A percentile compares a stretch with the other conserved stretches of the same genome.
phyloP scores from a whole-genome alignment of 2,797 vertebrate species.

The Florisuga fusca region DNA sequence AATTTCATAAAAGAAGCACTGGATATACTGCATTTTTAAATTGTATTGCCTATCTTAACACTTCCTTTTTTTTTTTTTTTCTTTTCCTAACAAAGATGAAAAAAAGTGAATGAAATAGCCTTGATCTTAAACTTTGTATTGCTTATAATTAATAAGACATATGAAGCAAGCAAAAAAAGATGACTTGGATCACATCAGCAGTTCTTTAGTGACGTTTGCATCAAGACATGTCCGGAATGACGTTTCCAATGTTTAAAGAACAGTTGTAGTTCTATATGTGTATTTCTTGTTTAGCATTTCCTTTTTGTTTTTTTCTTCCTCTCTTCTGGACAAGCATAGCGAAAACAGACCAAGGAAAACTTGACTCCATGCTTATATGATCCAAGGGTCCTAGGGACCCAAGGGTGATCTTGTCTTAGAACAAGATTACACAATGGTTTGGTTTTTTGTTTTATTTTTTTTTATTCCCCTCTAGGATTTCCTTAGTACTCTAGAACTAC shows the following conservation, averaged over 20 bases:
- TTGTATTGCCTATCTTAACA: neutral
- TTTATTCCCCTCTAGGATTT: neutral
- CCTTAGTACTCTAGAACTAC: conserved; percentile 3
- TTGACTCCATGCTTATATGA: neutral
- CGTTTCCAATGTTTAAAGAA: conserved; percentile 9
- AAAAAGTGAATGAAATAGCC: neutral
- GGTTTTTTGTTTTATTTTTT: too few relatives aligned
- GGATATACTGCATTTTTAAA: neutral
- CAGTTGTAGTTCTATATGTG: neutral
- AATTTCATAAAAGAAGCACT: neutral
- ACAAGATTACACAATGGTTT: neutral
- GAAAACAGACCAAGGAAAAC: neutral
- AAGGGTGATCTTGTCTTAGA: neutral
- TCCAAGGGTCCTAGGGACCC: neutral
- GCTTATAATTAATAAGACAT: neutral
- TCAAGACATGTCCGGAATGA: conserved; percentile 1
- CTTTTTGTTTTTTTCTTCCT: neutral
- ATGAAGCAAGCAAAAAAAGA: neutral
- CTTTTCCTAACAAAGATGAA: neutral
- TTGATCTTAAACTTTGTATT: neutral
- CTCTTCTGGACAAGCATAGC: neutral
- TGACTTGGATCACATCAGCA: neutral
- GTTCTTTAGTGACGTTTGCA: neutral
- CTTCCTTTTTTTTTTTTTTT: neutral
- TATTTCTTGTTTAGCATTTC: neutral